A percentile compares a stretch with the other conserved stretches of the same genome.
Evolutionary conservation across 1,140 invertebrate species (phyloP).

Genomic region (Achroia grisella): DNA sequence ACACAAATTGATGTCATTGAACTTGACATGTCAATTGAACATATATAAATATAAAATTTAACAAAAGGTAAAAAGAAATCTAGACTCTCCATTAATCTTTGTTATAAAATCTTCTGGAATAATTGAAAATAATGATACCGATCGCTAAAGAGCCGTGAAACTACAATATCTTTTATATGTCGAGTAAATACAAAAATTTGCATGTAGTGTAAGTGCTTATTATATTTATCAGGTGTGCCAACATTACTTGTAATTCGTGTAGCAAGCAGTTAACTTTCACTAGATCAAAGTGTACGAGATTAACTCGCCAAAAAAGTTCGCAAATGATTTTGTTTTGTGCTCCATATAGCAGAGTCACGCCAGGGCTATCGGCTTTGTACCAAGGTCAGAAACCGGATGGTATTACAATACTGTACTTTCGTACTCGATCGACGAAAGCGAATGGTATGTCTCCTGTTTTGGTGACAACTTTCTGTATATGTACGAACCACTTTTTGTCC

Average conservation of each 20-base stretch:
- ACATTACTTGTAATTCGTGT: constrained; percentile 8
- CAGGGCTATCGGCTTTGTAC: constrained; percentile 26
- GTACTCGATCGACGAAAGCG: constrained; percentile 52
- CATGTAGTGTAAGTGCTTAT: neutral
- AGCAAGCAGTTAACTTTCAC: constrained; percentile 42
- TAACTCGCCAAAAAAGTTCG: constrained; percentile 39
- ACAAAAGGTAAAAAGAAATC: neutral
- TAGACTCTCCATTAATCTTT: constrained; percentile 12
- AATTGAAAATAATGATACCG: constrained; percentile 20
- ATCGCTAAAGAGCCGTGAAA: neutral
- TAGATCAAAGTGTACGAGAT: constrained; percentile 35
- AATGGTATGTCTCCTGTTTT: constrained; percentile 42
- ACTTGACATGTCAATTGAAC: neutral
- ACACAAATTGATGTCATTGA: neutral
- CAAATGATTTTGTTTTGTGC: constrained; percentile 44
- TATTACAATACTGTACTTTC: constrained; percentile 47
- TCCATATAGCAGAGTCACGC: constrained; percentile 43
- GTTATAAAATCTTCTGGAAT: constrained; percentile 18
- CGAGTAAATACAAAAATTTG: constrained; percentile 1
- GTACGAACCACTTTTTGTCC: constrained; percentile 55
- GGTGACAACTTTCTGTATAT: constrained; percentile 55
- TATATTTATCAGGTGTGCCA: constrained; percentile 9
- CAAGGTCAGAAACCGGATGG: constrained; percentile 54
- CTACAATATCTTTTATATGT: neutral
- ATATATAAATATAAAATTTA: neutral